A percentile compares a stretch with the other conserved stretches of the same genome.
Evolutionary conservation across 2,797 vertebrate genomes (phyloP).

Genomic region (Sebastes minor): DNA sequence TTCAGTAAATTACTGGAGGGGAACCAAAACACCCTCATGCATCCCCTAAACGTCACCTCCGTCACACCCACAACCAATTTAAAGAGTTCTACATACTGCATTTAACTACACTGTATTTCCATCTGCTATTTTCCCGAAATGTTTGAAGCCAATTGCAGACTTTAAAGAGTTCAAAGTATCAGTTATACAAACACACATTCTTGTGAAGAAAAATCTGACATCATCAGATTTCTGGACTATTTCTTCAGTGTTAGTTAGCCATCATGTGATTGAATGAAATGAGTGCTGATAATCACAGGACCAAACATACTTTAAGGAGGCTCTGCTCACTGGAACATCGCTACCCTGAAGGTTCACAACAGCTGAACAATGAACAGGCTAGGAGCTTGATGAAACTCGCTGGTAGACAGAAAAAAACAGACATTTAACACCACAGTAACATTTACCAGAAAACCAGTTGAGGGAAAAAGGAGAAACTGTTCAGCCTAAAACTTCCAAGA

Average conservation of each 20-base stretch:
- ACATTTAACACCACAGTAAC: not conserved
- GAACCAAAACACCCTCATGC: not conserved
- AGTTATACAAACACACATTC: not conserved
- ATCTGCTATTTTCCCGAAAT: not conserved
- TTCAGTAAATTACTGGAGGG: slow-evolving; percentile 15
- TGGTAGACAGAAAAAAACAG: not conserved
- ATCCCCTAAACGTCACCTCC: not conserved
- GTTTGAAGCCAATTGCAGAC: not conserved
- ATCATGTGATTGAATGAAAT: slow-evolving; percentile 62
- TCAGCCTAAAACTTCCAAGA: slow-evolving; percentile 33
- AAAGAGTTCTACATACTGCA: slow-evolving; percentile 7
- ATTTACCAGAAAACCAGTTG: slow-evolving; percentile 13
- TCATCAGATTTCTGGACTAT: slow-evolving; percentile 16
- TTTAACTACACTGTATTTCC: not conserved
- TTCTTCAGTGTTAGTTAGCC: slow-evolving; percentile 21
- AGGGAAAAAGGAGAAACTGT: not conserved
- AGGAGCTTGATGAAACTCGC: not conserved
- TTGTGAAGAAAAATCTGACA: not conserved
- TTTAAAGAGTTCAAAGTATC: not conserved
- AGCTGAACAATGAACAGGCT: slow-evolving; percentile 58
- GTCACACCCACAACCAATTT: not conserved
- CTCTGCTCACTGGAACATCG: slow-evolving; percentile 48
- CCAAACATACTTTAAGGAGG: slow-evolving; percentile 37
- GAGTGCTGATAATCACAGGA: slow-evolving; percentile 72
- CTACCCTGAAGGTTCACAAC: slow-evolving; percentile 63